Percentiles rank a stretch among this genome's conserved stretches.
phyloP scores from a whole-genome alignment of 2,113 vertebrate species.

The Fregetta grallaria region DNA sequence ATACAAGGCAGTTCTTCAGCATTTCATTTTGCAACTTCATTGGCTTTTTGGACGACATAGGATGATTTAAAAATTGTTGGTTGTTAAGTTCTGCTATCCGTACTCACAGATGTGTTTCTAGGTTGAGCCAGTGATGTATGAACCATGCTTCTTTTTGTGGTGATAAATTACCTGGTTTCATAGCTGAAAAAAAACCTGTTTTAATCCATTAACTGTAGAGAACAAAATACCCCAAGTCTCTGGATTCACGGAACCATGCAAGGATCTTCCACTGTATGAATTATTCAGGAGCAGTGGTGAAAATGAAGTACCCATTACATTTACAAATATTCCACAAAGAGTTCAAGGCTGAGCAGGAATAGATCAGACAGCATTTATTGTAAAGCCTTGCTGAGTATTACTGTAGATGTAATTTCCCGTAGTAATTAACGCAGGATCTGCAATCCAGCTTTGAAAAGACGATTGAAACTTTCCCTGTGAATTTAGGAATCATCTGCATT shows the following conservation, averaged over 20 bases:
- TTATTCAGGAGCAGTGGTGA: constrained; percentile 57
- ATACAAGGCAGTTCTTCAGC: not conserved
- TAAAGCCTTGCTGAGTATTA: constrained; percentile 31
- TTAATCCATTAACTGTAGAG: constrained; percentile 52
- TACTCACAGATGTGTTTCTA: not conserved
- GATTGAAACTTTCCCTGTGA: constrained; percentile 22
- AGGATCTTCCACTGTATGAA: constrained; percentile 47
- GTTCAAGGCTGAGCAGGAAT: constrained; percentile 46
- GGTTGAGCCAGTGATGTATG: constrained; percentile 24
- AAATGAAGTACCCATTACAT: constrained; percentile 60
- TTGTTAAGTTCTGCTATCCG: not conserved
- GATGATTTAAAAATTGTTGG: constrained; percentile 11
- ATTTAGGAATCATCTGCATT: not conserved
- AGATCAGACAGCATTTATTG: constrained; percentile 58
- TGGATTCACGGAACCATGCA: not conserved
- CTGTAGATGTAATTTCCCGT: constrained; percentile 26
- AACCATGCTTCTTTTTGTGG: not conserved
- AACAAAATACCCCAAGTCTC: constrained; percentile 34
- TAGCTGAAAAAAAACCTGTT: constrained; percentile 1
- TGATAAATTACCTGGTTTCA: constrained; percentile 55
- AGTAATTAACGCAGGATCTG: constrained; percentile 18
- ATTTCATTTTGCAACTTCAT: not conserved
- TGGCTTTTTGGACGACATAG: not conserved
- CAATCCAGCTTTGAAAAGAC: constrained; percentile 32
- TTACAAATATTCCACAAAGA: constrained; percentile 64